A percentile compares a stretch with the other conserved stretches of the same genome.
phyloP scores from a whole-genome alignment of 2,113 vertebrate genomes.

The Azemiops feae region DNA sequence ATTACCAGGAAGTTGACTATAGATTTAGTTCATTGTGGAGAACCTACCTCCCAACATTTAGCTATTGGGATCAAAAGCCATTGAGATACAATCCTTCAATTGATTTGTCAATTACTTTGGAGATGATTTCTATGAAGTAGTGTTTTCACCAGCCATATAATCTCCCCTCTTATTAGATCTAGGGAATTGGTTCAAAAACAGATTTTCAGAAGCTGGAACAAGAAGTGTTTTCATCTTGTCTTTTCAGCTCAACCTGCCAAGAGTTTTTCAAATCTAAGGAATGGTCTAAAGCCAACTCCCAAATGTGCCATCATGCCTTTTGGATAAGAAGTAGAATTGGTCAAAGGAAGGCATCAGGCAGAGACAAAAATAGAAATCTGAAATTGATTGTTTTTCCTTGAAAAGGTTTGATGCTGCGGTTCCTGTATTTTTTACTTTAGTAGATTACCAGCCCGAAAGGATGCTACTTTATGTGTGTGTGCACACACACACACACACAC shows the following conservation, averaged over 20 bases:
- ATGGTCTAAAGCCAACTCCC: constrained; percentile 40
- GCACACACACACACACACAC: neutral
- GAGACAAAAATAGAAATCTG: constrained; percentile 38
- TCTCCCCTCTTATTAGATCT: constrained; percentile 41
- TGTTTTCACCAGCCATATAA: neutral
- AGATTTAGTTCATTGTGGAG: no score
- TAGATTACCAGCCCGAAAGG: neutral
- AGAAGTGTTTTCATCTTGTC: constrained; percentile 46
- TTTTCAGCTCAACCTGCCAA: constrained; percentile 49
- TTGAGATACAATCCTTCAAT: neutral
- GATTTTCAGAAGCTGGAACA: constrained; percentile 44
- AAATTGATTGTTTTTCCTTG: constrained; percentile 21
- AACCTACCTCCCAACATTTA: neutral
- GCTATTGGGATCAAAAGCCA: neutral
- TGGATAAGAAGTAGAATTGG: constrained; percentile 37
- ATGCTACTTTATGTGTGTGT: neutral
- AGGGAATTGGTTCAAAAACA: constrained; percentile 58
- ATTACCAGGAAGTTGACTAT: neutral
- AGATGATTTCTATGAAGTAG: neutral
- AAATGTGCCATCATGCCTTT: constrained; percentile 56
- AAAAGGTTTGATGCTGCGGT: constrained; percentile 20
- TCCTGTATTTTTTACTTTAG: constrained; percentile 17
- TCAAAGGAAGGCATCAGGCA: constrained; percentile 20
- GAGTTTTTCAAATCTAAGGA: constrained; percentile 44
- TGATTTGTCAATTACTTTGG: neutral